These are phyloP conservation scores for Turnix velox DNA, from an alignment of 2,113 vertebrate species.

Conservation along the genomic window DNA sequence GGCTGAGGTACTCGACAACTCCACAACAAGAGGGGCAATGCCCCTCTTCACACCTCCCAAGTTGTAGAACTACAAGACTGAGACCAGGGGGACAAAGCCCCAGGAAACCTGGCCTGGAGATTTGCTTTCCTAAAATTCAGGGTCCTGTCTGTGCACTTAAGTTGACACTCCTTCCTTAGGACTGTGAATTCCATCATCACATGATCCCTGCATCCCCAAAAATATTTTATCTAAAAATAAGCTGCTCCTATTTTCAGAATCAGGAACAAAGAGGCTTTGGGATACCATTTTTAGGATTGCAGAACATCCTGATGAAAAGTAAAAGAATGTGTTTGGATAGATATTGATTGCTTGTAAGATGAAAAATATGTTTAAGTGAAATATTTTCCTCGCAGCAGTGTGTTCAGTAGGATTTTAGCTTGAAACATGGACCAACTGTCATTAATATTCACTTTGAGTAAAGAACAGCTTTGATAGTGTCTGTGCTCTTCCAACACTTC, in stretches of 20 bases:
- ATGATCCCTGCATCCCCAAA: too few species aligned
- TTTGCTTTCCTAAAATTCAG: too few species aligned
- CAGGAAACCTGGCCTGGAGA: too few species aligned
- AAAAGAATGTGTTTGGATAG: not conserved
- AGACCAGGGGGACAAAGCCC: too few species aligned
- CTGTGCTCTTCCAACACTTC: constrained; percentile 57
- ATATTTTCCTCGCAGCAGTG: not conserved
- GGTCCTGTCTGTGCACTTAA: too few species aligned
- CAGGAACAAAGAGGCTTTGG: not conserved
- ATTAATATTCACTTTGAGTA: constrained; percentile 65
- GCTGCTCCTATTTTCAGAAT: not conserved
- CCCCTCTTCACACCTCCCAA: too few species aligned
- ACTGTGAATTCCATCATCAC: too few species aligned
- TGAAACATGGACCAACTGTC: constrained; percentile 33
- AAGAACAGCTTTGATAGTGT: constrained; percentile 65
- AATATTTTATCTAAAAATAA: not conserved
- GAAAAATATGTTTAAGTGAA: not conserved
- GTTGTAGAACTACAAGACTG: too few species aligned
- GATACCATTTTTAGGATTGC: not conserved
- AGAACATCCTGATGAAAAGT: not conserved
- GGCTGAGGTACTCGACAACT: too few species aligned
- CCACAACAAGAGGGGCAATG: too few species aligned
- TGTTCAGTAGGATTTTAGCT: not conserved
- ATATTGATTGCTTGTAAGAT: not conserved
- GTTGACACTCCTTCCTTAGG: too few species aligned